These are phyloP conservation scores for Acanthopagrus latus DNA, from an alignment of 2,797 vertebrate genomes.

Conservation along the genomic window DNA sequence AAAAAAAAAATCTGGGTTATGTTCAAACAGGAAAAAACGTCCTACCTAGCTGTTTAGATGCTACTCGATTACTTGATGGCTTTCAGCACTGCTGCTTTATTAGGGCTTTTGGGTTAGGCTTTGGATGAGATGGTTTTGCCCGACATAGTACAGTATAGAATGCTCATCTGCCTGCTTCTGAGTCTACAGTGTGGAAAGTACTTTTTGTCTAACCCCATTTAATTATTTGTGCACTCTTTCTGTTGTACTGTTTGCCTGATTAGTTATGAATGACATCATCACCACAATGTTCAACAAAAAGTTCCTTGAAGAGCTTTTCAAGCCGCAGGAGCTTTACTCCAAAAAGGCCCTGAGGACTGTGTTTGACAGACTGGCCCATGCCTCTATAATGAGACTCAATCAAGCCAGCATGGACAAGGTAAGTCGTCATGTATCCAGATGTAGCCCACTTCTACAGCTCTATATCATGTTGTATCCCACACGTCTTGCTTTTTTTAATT, in stretches of 20 bases:
- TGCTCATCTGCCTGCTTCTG: conserved; percentile 55
- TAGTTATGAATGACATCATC: conserved; percentile 99
- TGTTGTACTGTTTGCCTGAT: conserved; percentile 50
- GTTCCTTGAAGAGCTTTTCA: conserved; percentile 97
- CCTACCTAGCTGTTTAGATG: not conserved
- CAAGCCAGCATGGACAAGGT: conserved; percentile 99
- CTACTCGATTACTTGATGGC: conserved; percentile 26
- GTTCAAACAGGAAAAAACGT: not conserved
- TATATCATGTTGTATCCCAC: not conserved
- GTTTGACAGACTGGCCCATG: conserved; percentile 95
- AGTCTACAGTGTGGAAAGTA: not conserved
- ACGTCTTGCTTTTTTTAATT: not conserved
- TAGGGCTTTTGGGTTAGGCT: conserved; percentile 36
- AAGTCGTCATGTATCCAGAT: conserved; percentile 11
- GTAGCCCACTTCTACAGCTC: not conserved
- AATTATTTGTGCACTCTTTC: conserved; percentile 27
- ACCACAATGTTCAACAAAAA: conserved; percentile 98
- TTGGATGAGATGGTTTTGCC: conserved; percentile 16
- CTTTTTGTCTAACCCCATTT: conserved; percentile 24
- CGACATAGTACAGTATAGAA: conserved; percentile 57
- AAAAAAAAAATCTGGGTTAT: not conserved
- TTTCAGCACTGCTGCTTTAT: conserved; percentile 66
- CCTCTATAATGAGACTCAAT: conserved; percentile 98
- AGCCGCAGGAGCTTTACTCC: conserved; percentile 97
- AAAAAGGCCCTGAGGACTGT: conserved; percentile 96